phyloP scores from a whole-genome alignment of 53 echinoderm and acorn worm species.

The Echinometra lucunter region DNA sequence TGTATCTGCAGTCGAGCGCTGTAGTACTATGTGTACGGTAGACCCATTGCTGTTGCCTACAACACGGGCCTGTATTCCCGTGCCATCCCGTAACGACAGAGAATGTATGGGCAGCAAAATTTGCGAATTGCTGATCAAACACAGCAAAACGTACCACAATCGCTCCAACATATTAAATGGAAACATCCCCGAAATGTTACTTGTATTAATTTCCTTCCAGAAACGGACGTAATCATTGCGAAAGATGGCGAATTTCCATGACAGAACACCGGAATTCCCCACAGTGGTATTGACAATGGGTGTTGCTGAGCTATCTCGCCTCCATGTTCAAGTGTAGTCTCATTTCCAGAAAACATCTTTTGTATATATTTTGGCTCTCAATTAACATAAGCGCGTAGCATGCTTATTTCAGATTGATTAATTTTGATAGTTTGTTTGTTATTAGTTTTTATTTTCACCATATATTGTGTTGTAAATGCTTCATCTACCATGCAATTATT shows the following conservation, averaged over 20 bases:
- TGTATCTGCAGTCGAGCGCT: slow-evolving; percentile 14
- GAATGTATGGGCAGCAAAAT: slow-evolving; percentile 30
- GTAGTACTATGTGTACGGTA: slow-evolving; percentile 45
- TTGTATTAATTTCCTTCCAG: neutral
- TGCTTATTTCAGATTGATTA: no score
- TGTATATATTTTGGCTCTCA: no score
- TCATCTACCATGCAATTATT: no score
- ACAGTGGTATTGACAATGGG: slow-evolving; percentile 8
- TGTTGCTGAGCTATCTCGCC: slow-evolving; percentile 17
- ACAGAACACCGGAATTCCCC: slow-evolving; percentile 27
- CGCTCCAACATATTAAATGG: slow-evolving; percentile 55
- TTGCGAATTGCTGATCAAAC: slow-evolving; percentile 59
- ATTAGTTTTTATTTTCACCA: no score
- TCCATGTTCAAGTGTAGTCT: neutral
- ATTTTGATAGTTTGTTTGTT: no score
- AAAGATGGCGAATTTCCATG: neutral
- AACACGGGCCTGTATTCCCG: slow-evolving; percentile 41
- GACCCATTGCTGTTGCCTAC: slow-evolving; percentile 30
- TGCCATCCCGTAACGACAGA: slow-evolving; percentile 23
- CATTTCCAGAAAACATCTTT: neutral
- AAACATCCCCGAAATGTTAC: slow-evolving; percentile 15
- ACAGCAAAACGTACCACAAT: slow-evolving; percentile 60
- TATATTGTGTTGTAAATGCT: no score
- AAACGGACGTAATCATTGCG: slow-evolving; percentile 22
- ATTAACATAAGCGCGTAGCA: no score